Percentiles rank a stretch among this genome's conserved stretches.
Evolutionary conservation across 1,140 invertebrate genomes (phyloP).

Genomic region (Nasonia longicornis): DNA sequence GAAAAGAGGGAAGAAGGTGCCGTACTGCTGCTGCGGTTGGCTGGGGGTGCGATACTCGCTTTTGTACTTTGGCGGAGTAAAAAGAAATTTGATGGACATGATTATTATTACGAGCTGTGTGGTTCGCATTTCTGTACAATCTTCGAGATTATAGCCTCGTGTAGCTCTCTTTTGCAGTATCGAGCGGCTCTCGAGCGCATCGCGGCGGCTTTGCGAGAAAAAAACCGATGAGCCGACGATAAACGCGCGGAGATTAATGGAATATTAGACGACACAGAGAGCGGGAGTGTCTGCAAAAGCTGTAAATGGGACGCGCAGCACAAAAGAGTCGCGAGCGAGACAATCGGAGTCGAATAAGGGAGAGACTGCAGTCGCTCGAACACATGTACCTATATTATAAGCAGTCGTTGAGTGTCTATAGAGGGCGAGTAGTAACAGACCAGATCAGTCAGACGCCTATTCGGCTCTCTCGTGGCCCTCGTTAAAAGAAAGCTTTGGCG

Average conservation of each 20-base stretch:
- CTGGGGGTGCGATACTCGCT: neutral
- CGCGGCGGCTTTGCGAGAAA: too few species aligned
- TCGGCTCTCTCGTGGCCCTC: too few species aligned
- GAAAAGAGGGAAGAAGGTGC: neutral
- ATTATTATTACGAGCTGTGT: neutral
- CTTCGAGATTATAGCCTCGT: too few species aligned
- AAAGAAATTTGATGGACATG: neutral
- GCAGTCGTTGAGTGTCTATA: too few species aligned
- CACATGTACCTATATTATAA: too few species aligned
- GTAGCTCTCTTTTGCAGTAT: too few species aligned
- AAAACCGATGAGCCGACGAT: neutral
- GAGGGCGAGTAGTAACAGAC: too few species aligned
- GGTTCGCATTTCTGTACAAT: too few species aligned
- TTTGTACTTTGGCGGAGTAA: neutral
- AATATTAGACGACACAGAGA: constrained; percentile 36
- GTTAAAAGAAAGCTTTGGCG: too few species aligned
- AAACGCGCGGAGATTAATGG: constrained; percentile 31
- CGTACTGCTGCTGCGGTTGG: neutral
- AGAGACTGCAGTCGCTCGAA: neutral
- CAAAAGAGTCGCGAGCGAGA: neutral
- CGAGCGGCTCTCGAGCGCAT: too few species aligned
- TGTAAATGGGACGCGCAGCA: neutral
- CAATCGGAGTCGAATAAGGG: constrained; percentile 18
- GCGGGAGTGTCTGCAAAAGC: constrained; percentile 14
- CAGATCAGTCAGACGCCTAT: too few species aligned